These are phyloP conservation scores for Gasterosteus aculeatus DNA, from an alignment of 2,113 vertebrate genomes.

Conservation along the genomic window DNA sequence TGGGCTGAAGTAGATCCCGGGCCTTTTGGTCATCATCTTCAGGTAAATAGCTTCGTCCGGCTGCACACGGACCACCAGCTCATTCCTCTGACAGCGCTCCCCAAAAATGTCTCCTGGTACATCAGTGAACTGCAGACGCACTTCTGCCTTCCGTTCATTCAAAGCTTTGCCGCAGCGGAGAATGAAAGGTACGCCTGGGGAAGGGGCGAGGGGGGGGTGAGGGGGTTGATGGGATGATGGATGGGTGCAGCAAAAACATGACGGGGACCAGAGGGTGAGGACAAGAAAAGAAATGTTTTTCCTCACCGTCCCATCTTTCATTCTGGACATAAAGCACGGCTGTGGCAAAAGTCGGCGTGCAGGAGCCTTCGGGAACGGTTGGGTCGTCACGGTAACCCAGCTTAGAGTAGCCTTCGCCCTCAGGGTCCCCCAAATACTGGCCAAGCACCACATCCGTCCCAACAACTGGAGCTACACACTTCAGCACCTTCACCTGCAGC, in stretches of 20 bases:
- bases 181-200: slow-evolving; percentile 88
- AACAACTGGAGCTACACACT: slow-evolving; percentile 82
- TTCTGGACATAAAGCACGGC: slow-evolving; percentile 88
- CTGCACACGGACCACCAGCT: slow-evolving; percentile 90
- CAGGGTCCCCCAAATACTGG: slow-evolving; percentile 87
- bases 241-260: not conserved
- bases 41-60: slow-evolving; percentile 89
- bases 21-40: slow-evolving; percentile 93
- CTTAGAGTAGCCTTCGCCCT: slow-evolving; percentile 81
- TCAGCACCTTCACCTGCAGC: slow-evolving; percentile 90
- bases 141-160: slow-evolving; percentile 91
- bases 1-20: slow-evolving; percentile 86
- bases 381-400: slow-evolving; percentile 88
- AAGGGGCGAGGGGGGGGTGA: no score
- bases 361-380: slow-evolving; percentile 86
- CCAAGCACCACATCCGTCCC: slow-evolving; percentile 85
- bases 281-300: not conserved
- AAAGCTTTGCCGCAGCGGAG: slow-evolving; percentile 92
- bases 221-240: not conserved
- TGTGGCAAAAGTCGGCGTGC: slow-evolving; percentile 88
- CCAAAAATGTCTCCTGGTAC: slow-evolving; percentile 88
- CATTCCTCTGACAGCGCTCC: slow-evolving; percentile 85
- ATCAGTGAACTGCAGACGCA: slow-evolving; percentile 88
- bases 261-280: not conserved
- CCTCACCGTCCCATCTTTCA: slow-evolving; percentile 91